Base-by-base conservation (phyloP, 2,113 vertebrate species). In the Mola mola region DNA sequence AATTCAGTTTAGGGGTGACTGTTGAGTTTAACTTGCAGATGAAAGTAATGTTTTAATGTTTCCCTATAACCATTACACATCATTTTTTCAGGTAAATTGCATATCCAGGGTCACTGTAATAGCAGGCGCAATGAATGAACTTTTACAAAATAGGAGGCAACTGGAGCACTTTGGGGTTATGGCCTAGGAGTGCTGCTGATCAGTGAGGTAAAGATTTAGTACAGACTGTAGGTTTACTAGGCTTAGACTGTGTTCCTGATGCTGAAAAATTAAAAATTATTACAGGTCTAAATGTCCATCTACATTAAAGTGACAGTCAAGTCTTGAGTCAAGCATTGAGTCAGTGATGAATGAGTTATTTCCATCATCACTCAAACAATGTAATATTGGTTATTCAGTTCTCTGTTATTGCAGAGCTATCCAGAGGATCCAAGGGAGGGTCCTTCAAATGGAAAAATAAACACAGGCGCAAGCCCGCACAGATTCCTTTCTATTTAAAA, bases 401-500 rank as follows among this genome's bases (percentile, higher is more conserved):
- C 40, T 38, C 65, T 77, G 78, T 75, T 85, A 73, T 69, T 76
- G 42, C 21, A 65, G 70, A 72, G 64, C 62, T 73, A 52, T 75
- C 69, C 60, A 81, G 42, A 68, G 55, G 74, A 79, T 66, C 59
- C 56, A 15, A 47, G 87, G 85, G 87, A 82, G 87, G 86, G 76
- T 80, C 70, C 64, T 62, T 12, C 67, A 68, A 75, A 70, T 84
- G 80, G 78, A 87, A 88, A 89, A 68, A 84, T 67, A 85, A 80
- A 82, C 82, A 80, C 70, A 72, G 21, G n/a, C 36, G 6, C 40
- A 84, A 58, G 71, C 79, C 75, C 46, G 78, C 57, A 67, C 63
- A 83, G 75, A 90, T 88, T 83, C 80, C 79, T 78, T 87, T 88
- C 87, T 88, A 90, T 90, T 88, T 88, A 60, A 74, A 87, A 81